Percentiles rank a stretch among this genome's conserved stretches.
These are phyloP conservation scores for Phocoena phocoena DNA, from an alignment of 2,113 vertebrate species.

Conservation along the genomic window DNA sequence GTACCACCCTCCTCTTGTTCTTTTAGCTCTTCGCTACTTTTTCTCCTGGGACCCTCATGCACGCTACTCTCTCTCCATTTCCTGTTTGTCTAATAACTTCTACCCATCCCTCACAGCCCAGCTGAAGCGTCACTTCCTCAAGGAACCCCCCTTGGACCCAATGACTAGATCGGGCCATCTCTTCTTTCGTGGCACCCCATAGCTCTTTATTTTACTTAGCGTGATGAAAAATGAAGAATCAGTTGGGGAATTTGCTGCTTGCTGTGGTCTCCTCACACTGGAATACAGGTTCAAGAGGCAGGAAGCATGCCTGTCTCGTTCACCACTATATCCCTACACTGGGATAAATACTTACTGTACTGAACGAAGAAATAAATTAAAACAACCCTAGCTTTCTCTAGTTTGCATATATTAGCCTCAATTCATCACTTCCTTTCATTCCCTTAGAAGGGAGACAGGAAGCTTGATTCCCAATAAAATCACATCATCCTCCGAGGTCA, in stretches of 20 bases:
- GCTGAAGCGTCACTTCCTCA: neutral
- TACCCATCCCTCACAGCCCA: neutral
- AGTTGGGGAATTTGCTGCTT: neutral
- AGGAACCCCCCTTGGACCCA: neutral
- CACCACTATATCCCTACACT: fast-evolving
- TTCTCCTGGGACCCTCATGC: neutral
- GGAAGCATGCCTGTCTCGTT: no score
- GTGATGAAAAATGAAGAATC: neutral
- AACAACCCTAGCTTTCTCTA: neutral
- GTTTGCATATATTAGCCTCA: neutral
- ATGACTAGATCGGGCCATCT: neutral
- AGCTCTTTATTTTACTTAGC: neutral
- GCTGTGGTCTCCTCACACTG: neutral
- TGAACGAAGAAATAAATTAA: neutral
- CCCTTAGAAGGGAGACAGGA: neutral
- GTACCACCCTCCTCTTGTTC: neutral
- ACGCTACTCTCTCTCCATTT: neutral
- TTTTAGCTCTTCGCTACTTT: neutral
- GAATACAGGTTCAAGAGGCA: neutral
- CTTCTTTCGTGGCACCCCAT: neutral
- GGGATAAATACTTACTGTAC: neutral
- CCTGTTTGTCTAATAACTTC: neutral
- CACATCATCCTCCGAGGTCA: neutral
- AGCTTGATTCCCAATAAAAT: neutral
- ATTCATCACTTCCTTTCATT: neutral